These are phyloP conservation scores for Sorex araneus DNA, from an alignment of 2,113 vertebrate species.

Conservation along the genomic window DNA sequence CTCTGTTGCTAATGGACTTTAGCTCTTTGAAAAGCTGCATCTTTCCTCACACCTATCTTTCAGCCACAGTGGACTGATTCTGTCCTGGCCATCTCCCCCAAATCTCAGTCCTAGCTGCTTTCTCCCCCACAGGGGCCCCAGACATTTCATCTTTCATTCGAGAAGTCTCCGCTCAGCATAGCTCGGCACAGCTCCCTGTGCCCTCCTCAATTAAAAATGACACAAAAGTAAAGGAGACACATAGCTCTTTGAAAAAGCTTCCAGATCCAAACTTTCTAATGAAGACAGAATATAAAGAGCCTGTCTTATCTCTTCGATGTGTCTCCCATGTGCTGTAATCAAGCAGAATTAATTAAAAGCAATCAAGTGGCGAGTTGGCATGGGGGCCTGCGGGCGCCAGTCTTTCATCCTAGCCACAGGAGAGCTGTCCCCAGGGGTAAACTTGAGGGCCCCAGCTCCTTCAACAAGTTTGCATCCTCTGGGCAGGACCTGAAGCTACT, in stretches of 20 bases:
- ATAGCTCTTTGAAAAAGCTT: slow-evolving; percentile 84
- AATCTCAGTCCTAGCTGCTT: neutral
- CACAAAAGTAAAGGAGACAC: slow-evolving; percentile 84
- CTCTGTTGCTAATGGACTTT: neutral
- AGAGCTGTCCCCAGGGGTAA: slow-evolving; percentile 47
- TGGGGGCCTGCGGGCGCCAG: slow-evolving; percentile 75
- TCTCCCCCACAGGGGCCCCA: neutral
- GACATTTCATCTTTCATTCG: slow-evolving; percentile 65
- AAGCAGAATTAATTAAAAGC: slow-evolving; percentile 87
- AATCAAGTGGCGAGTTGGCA: slow-evolving; percentile 85
- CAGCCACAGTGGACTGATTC: neutral
- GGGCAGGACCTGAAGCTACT: neutral
- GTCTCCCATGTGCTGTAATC: slow-evolving; percentile 86
- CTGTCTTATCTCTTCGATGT: slow-evolving; percentile 82
- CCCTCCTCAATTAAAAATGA: slow-evolving; percentile 84
- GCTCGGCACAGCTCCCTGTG: slow-evolving; percentile 59
- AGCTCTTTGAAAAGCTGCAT: neutral
- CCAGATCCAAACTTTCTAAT: slow-evolving; percentile 85
- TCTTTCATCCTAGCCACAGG: slow-evolving; percentile 83
- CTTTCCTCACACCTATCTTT: neutral
- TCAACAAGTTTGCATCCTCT: neutral
- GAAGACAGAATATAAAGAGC: slow-evolving; percentile 86
- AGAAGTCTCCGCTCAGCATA: slow-evolving; percentile 64
- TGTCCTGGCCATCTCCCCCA: neutral
- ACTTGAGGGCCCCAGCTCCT: neutral